These are phyloP conservation scores for Perdita meconis DNA, from an alignment of 2,888 invertebrate genomes.

Conservation along the genomic window DNA sequence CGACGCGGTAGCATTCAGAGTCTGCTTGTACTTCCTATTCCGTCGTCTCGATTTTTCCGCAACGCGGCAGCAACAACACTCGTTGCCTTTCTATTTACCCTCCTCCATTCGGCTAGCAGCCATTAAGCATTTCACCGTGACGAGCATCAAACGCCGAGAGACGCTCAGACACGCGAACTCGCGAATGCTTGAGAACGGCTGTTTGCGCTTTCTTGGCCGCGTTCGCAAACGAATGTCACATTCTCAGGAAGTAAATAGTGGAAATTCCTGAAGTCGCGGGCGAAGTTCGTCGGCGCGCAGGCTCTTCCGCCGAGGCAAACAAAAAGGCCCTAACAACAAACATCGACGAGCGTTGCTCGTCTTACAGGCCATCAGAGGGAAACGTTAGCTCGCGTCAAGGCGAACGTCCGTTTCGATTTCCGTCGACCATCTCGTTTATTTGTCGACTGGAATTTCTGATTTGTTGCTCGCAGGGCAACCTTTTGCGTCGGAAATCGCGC, in stretches of 20 bases:
- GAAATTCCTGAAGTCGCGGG: constrained; percentile 14
- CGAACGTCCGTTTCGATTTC: constrained; percentile 15
- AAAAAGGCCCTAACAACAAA: constrained; percentile 14
- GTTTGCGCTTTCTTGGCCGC: constrained; percentile 37
- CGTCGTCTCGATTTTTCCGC: not conserved
- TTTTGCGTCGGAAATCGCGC: not conserved
- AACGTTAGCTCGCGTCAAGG: constrained; percentile 22
- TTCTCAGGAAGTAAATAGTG: constrained; percentile 41
- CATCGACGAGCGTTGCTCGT: not conserved
- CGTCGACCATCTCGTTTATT: not conserved
- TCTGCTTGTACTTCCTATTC: too few relatives aligned
- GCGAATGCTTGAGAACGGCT: constrained; percentile 19
- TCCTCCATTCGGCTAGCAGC: constrained; percentile 1
- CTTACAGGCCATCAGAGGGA: not conserved
- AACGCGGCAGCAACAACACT: not conserved
- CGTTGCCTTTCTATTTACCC: constrained; percentile 6
- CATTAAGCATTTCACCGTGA: constrained; percentile 26
- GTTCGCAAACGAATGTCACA: constrained; percentile 32
- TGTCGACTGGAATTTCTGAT: not conserved
- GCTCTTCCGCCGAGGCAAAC: constrained; percentile 26
- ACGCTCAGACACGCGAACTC: constrained; percentile 18
- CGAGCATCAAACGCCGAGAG: constrained; percentile 25
- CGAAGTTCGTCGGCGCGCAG: constrained; percentile 14
- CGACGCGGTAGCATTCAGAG: too few relatives aligned
- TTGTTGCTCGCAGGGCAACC: not conserved